These are phyloP conservation scores for Taeniopygia guttata DNA, from an alignment of 2,797 vertebrate genomes.

Conservation along the genomic window DNA sequence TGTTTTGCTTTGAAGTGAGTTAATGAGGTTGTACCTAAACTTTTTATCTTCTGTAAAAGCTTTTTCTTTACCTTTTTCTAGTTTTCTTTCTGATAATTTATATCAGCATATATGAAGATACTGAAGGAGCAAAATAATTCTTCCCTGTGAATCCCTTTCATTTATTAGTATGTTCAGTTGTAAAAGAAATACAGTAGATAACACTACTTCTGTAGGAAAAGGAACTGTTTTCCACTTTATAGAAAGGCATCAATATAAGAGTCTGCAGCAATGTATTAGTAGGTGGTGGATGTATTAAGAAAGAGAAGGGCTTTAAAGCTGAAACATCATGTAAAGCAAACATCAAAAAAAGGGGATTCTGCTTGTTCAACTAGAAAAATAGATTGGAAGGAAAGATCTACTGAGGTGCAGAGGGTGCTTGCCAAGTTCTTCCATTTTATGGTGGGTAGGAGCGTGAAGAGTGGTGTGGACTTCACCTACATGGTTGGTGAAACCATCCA, in stretches of 20 bases:
- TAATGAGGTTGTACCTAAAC: not conserved
- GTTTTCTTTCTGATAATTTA: not conserved
- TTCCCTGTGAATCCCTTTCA: not conserved
- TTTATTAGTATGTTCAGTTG: not conserved
- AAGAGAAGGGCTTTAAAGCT: not conserved
- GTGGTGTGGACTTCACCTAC: not conserved
- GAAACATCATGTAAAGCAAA: not conserved
- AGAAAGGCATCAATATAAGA: not conserved
- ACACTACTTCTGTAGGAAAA: not conserved
- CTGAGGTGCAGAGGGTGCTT: not conserved
- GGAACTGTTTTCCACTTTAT: not conserved
- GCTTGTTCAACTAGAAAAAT: not conserved
- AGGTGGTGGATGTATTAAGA: not conserved
- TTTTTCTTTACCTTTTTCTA: not conserved
- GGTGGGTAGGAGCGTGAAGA: not conserved
- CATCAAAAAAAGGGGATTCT: not conserved
- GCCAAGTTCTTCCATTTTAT: not conserved
- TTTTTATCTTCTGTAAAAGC: not conserved
- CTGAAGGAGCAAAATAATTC: not conserved
- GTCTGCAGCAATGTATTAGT: not conserved
- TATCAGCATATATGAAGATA: not conserved
- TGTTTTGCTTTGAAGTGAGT: not conserved
- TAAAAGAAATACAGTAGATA: not conserved
- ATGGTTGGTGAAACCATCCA: not conserved
- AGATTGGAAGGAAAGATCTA: not conserved